Percentiles rank a stretch among this genome's conserved stretches.
These are phyloP conservation scores for Calidris pygmaea DNA, from an alignment of 2,113 vertebrate genomes.

Conservation along the genomic window DNA sequence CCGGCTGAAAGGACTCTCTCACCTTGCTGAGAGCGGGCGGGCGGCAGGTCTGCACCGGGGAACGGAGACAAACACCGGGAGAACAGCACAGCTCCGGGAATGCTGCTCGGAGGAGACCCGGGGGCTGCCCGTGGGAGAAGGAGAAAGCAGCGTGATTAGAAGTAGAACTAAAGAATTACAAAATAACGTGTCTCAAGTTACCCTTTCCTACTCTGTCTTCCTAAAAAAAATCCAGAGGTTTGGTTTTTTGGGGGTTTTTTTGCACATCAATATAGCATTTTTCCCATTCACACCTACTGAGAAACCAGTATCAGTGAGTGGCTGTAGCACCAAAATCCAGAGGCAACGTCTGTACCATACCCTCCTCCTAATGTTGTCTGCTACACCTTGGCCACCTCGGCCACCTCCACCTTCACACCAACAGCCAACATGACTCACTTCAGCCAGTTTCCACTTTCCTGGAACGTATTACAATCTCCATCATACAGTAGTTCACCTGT, in stretches of 20 bases:
- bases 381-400: not conserved
- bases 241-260: too few relatives aligned
- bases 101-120: not conserved
- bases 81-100: not conserved
- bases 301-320: fast-evolving
- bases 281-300: not conserved
- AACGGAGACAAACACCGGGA: not conserved
- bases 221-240: too few relatives aligned
- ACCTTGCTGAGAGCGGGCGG: not conserved
- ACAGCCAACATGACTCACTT: fast-evolving
- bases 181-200: not conserved
- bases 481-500: fast-evolving
- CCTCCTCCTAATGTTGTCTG: fast-evolving
- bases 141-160: not conserved
- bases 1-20: not conserved
- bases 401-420: not conserved
- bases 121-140: not conserved
- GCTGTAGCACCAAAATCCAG: not conserved
- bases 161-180: not conserved
- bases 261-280: not conserved
- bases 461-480: fast-evolving
- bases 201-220: not conserved
- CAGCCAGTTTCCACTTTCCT: not conserved
- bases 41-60: not conserved
- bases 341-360: fast-evolving